Evolutionary conservation across 2,888 invertebrate genomes (phyloP), one percentile per base, ranked within the genome.

Genomic region (Kryphioiulus occultus): DNA sequence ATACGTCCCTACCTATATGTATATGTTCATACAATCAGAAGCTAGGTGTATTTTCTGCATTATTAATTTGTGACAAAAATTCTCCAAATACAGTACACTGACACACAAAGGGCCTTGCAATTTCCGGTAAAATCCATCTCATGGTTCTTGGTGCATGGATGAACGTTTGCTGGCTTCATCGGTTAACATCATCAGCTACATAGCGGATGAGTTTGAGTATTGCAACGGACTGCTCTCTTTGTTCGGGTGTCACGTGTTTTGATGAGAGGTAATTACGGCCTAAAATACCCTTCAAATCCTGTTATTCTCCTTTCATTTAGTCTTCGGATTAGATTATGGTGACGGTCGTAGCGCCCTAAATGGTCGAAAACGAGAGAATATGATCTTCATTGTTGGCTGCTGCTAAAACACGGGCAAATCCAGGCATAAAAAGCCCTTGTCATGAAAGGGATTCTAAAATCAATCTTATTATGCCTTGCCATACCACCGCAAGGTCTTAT

Each of bases 281-380:
- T 44, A 30, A 42, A 86, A 86, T 86, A 86, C 53, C 42, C 86
- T 53, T 86, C 44, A 86, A 86, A 86, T 86, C 47, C 86, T 86
- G 86, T 86, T 86, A 86, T 86, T 86, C 32, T 86, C 42, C 44
- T 86, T 85, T 86, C 86, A 86, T 86, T 86, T 86, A 53, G 39
- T 86, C 42, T 47, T 30, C 30, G 86, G 86, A 86, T 86, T 86
- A 86, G 86, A 86, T 86, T 86, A 86, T 39, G 86, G 44, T 39
- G 42, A 86, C 86, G 44, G 19, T 42, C 53, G 53, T n/a, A 53
- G 53, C 17, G 47, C 53, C 53, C 3, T n/a, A 68, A 68, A 68
- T 68, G 68, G 68, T 68, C 68, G 26, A 68, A 86, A 47, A 19
- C 86, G 42, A 47, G 86, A 86, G 44, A 86, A 44, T 44, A 32